Evolutionary conservation across 1,140 invertebrate species (phyloP), one percentile per base, ranked within the genome.

Genomic region (Battus philenor): DNA sequence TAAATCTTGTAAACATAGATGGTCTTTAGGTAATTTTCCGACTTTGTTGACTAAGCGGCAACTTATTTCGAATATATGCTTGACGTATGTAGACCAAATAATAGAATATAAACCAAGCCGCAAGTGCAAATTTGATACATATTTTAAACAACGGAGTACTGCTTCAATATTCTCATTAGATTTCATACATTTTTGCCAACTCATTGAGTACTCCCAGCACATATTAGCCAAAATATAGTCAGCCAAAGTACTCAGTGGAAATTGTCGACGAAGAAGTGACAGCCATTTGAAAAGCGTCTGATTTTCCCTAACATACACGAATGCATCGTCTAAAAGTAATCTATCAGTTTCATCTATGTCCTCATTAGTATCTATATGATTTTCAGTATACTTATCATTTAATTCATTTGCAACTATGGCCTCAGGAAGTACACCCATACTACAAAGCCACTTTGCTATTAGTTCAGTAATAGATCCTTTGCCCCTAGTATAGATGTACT

Each of bases 161-260:
- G 90, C 89, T 49, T 90, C 80, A 1, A 95, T 81, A 55, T 89
- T 81, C 9, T 89, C 78, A n/a, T 93, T 85, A 41, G 89, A 87
- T 32, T 91, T 88, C 46, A 93, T 89, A 56, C 93, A 90, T 78
- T 93, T 94, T 71, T 93, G 93, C 96, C 96, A 98, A 38, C 89
- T 88, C 50, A 93, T 89, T 45, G 93, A 90, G 81, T 94, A 95
- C 72, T 97, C 95, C 96, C 96, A 98, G 57, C 91, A 91, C 87
- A 97, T 91, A 77, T 97, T 96, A 6, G 92, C 90, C 20, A 97
- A 79, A 16, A 98, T 75, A 18, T 93, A 90, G 60, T 93, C 91
- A 17, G 91, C 90, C 13, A 92, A 90, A 20, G 97, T 87, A 80
- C 95, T 97, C 45, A 95, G 91, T 0, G 95, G 95, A 75, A 97